Conservation (phyloP, 1,140 invertebrate species). For the Euura saliciscinereae region DNA sequence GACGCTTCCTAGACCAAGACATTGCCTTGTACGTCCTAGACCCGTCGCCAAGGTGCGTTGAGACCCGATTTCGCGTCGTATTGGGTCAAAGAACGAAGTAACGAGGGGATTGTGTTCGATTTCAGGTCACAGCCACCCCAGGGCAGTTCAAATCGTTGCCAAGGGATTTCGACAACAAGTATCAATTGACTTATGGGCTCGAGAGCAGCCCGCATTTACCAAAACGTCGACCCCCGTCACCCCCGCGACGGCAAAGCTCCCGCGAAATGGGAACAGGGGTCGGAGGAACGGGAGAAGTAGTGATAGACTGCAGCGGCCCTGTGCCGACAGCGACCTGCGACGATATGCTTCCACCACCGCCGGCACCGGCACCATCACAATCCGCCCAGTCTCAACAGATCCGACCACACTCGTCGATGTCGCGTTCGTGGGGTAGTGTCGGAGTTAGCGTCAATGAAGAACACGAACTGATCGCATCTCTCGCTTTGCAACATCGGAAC, state of each 20-base stretch:
- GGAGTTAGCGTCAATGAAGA: constrained; percentile 61
- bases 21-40: constrained; percentile 75
- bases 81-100: constrained; percentile 40
- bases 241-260: constrained; percentile 78
- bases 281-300: constrained; percentile 44
- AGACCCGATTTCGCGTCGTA: constrained; percentile 56
- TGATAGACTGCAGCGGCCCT: constrained; percentile 60
- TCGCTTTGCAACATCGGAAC: constrained; percentile 74
- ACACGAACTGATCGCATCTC: constrained; percentile 66
- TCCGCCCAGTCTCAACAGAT: constrained; percentile 52
- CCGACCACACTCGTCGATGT: constrained; percentile 61
- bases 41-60: constrained; percentile 86
- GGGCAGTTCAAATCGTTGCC: constrained; percentile 57
- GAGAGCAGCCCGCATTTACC: constrained; percentile 56
- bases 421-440: constrained; percentile 63
- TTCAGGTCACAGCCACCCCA: constrained; percentile 52
- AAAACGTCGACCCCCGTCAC: constrained; percentile 75
- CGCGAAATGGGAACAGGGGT: constrained; percentile 40
- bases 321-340: constrained; percentile 55
- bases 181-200: constrained; percentile 55
- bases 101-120: not conserved
- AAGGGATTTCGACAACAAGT: constrained; percentile 59
- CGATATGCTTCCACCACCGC: constrained; percentile 57
- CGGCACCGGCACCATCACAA: constrained; percentile 62
- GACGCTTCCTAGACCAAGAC: constrained; percentile 83